Evolutionary conservation across 2,113 vertebrate genomes (phyloP).

Genomic region (Oriolus oriolus): DNA sequence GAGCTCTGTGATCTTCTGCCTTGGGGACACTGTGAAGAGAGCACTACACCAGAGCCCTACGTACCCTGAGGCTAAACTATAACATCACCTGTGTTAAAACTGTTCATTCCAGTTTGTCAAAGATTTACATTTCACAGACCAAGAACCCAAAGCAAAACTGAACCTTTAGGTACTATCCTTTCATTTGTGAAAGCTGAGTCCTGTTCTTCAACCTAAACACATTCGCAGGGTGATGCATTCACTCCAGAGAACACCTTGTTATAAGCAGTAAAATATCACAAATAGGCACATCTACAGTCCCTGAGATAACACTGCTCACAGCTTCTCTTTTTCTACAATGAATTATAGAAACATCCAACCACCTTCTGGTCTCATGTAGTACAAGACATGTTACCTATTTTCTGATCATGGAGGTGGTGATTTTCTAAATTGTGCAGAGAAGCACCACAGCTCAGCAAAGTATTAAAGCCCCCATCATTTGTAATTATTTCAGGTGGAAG

Average conservation of each 20-base stretch:
- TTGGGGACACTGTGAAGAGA: background rate
- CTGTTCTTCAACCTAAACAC: background rate
- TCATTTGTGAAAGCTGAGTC: background rate
- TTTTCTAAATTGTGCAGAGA: background rate
- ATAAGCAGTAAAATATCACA: background rate
- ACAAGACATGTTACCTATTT: background rate
- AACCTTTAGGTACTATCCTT: background rate
- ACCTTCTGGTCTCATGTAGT: background rate
- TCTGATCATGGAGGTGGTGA: background rate
- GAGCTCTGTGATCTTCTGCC: background rate
- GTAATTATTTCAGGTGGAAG: background rate
- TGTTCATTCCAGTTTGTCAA: background rate
- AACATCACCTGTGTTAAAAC: background rate
- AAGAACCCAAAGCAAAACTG: background rate
- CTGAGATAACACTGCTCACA: background rate
- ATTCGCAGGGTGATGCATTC: background rate
- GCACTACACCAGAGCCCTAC: background rate
- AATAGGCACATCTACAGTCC: background rate
- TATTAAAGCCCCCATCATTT: background rate
- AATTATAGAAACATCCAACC: background rate
- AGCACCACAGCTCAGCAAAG: background rate
- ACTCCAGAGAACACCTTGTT: background rate
- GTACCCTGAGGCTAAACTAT: background rate
- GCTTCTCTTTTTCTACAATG: background rate
- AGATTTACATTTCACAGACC: background rate